Conservation (phyloP, 2,888 invertebrate species). For the Chymomyza procnemis region DNA sequence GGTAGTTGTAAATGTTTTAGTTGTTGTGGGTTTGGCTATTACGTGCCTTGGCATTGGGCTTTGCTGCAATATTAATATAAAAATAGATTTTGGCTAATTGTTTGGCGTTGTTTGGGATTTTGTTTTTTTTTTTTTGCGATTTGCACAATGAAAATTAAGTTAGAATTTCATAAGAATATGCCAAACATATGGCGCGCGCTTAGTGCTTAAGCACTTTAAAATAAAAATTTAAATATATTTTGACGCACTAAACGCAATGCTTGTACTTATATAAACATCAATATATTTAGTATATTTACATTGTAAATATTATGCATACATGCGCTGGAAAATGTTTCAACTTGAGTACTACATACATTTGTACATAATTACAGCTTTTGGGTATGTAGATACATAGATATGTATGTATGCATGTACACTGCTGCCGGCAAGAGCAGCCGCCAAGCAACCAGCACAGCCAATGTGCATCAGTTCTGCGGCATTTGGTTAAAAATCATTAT, state of each 20-base stretch:
- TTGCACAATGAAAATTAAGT: slow-evolving; percentile 17
- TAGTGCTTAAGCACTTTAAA: no score
- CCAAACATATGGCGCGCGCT: not conserved
- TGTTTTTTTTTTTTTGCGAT: slow-evolving; percentile 5
- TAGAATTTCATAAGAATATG: not conserved
- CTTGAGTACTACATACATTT: no score
- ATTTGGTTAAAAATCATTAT: not conserved
- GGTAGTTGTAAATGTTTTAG: not conserved
- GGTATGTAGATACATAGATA: slow-evolving; percentile 7
- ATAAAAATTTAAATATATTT: no score
- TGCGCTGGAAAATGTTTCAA: no score
- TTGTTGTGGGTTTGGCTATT: slow-evolving; percentile 6
- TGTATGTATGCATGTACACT: not conserved
- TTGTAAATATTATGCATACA: no score
- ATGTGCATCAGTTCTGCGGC: not conserved
- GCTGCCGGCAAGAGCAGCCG: not conserved
- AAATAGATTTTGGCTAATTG: slow-evolving; percentile 6
- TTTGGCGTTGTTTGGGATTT: not conserved
- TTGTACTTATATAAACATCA: no score
- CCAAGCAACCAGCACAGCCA: slow-evolving; percentile 1
- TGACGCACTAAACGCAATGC: no score
- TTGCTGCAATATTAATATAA: slow-evolving; percentile 1
- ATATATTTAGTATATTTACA: no score
- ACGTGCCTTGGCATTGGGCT: not conserved
- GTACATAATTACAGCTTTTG: no score